A percentile compares a stretch with the other conserved stretches of the same genome.
These are phyloP conservation scores for Genyomyrus donnyi DNA, from an alignment of 2,113 vertebrate genomes.

Conservation along the genomic window DNA sequence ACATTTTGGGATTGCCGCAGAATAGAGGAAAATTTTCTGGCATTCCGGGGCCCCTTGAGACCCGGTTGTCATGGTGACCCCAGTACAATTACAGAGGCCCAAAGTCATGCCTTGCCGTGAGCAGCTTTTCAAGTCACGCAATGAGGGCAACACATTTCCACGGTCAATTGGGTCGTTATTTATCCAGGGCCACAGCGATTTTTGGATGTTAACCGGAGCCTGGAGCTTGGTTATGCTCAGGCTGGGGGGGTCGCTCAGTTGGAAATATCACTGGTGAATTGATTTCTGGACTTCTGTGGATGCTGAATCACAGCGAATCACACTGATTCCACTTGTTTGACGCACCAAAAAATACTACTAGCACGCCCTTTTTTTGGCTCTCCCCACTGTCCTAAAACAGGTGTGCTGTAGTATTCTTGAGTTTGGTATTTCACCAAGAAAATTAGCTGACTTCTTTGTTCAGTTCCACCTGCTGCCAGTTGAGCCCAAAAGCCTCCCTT, in stretches of 20 bases:
- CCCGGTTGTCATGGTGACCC: constrained; percentile 52
- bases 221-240: constrained; percentile 22
- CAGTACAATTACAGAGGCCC: constrained; percentile 58
- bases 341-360: neutral
- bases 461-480: neutral
- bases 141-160: constrained; percentile 64
- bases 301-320: neutral
- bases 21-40: constrained; percentile 58
- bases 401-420: neutral
- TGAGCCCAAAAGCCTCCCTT: neutral
- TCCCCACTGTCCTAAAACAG: neutral
- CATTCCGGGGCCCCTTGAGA: constrained; percentile 51
- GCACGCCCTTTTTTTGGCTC: neutral
- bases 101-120: constrained; percentile 53
- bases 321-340: neutral
- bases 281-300: neutral
- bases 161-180: constrained; percentile 61
- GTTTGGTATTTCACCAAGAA: neutral
- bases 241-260: neutral
- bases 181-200: constrained; percentile 51
- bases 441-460: neutral
- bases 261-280: neutral
- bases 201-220: constrained; percentile 42
- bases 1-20: constrained; percentile 52
- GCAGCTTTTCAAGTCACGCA: constrained; percentile 72